Base-by-base conservation (phyloP, 2,113 vertebrate species). In the Tyto alba region DNA sequence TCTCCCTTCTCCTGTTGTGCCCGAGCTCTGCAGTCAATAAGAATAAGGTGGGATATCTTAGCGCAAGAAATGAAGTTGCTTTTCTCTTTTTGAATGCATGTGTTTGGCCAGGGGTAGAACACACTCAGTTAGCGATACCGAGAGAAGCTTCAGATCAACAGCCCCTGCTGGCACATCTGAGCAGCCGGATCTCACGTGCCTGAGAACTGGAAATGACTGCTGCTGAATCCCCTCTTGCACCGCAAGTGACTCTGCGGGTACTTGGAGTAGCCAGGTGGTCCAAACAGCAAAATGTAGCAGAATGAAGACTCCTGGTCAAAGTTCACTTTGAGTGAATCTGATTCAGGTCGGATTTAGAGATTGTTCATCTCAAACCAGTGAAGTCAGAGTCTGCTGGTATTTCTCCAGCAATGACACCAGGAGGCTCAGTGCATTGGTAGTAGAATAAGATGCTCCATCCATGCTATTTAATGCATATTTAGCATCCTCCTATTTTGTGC, bases 11-110 rank as follows among this genome's bases (percentile, higher is more conserved):
- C 71, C 97, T 99, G 73, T 93, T 99, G 77, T 99, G 99, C 90
- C 99, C 99, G 63, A 99, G 99, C 97, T 99, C 99, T 13, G 98
- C 99, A 2, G 99, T 99, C 96, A 99, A 99, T 90, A 99, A 99
- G 84, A 99, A 99, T 88, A 99, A 99, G 99, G 99, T 99, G 94
- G 4, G 97, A 21, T 32, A 56, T 45, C 47, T 53, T 74, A 5
- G 0, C 19, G 53, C 43, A 20, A 36, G 41, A 34, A 36, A 34
- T 4, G 18, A 36, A 27, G 27, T 18, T 3, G 5, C 14, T 79
- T 57, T 79, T 26, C 40, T 91, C 30, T 27, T 17, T 30, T 4
- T 53, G 36, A 16, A 6, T n/a, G 56, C 14, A 0, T 22, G 21
- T 13, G 7, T 48, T 67, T 43, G 71, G 40, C 5, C 53, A 23